A percentile compares a stretch with the other conserved stretches of the same genome.
Conservation (phyloP, 2,113 vertebrate genomes). For the Rafetus swinhoei region DNA sequence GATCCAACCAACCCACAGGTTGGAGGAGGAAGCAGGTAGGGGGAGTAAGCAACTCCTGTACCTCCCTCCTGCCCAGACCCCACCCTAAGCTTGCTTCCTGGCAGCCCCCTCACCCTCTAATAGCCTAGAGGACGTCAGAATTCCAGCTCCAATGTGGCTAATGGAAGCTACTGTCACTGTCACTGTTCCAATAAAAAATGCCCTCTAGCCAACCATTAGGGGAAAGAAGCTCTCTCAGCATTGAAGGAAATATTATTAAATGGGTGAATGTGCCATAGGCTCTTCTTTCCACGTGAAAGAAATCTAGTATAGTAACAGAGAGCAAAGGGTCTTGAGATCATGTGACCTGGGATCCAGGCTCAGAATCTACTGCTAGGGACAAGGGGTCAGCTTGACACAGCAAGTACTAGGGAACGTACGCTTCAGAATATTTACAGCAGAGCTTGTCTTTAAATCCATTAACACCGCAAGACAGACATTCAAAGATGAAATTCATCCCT, state of each 20-base stretch:
- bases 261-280: not conserved
- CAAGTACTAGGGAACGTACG: not conserved
- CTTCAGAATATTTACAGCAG: not conserved
- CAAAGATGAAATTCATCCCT: not conserved
- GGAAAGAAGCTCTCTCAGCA: not conserved
- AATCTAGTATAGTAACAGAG: not conserved
- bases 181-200: not conserved
- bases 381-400: fast-evolving
- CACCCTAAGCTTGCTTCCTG: no score
- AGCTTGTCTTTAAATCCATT: not conserved
- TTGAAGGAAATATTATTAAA: not conserved
- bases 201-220: not conserved
- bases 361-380: not conserved
- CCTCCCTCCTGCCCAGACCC: no score
- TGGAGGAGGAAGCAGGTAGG: no score
- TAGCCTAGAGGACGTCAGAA: not conserved
- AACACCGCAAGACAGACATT: no score
- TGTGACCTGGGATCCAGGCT: fast-evolving
- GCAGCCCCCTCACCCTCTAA: not conserved
- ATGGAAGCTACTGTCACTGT: not conserved
- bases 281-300: not conserved
- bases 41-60: no score
- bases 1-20: no score
- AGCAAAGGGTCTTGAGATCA: not conserved
- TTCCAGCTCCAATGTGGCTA: not conserved